phyloP scores from a whole-genome alignment of 2,113 vertebrate species.

The Gnathonemus echidnorhynchus region DNA sequence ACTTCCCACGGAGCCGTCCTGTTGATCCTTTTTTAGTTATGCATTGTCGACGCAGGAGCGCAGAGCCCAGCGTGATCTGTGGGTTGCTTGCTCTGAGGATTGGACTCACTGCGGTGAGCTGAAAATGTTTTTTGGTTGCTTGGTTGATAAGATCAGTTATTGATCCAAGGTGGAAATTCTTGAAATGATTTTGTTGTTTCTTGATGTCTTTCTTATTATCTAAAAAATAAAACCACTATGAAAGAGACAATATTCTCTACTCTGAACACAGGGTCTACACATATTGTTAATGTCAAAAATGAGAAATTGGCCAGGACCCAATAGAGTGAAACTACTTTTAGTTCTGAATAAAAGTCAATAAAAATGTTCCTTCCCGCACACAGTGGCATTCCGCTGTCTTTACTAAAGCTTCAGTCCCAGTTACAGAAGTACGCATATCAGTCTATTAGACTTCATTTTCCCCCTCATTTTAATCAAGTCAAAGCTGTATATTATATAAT shows the following conservation, averaged over 20 bases:
- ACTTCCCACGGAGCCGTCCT: too few species aligned
- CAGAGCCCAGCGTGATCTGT: too few species aligned
- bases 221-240: too few species aligned
- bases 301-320: neutral
- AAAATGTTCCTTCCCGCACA: neutral
- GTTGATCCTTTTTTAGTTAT: too few species aligned
- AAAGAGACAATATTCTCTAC: neutral
- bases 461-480: neutral
- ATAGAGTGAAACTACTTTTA: neutral
- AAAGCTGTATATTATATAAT: neutral
- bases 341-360: neutral
- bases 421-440: neutral
- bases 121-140: too few species aligned
- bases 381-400: neutral
- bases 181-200: neutral
- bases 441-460: neutral
- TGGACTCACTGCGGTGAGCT: too few species aligned
- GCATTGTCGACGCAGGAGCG: too few species aligned
- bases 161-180: neutral
- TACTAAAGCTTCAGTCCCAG: neutral
- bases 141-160: too few species aligned
- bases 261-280: neutral
- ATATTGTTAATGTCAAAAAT: too few species aligned
- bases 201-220: neutral
- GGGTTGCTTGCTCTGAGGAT: too few species aligned